phyloP scores from a whole-genome alignment of 2,888 invertebrate species.

The Spilosoma lubricipeda region DNA sequence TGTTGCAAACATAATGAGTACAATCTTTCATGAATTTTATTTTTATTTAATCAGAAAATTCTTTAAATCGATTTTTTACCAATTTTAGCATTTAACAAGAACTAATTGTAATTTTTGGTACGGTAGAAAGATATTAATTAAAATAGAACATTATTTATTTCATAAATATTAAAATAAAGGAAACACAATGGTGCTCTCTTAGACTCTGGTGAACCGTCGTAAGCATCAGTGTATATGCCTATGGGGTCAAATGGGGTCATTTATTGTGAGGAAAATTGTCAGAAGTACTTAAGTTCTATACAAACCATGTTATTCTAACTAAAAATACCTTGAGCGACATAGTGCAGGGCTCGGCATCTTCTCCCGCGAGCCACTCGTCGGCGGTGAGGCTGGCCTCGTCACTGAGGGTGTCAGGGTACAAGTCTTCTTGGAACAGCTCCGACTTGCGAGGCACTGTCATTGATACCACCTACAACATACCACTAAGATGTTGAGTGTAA shows the following conservation, averaged over 20 bases:
- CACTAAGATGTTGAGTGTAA: not conserved
- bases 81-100: no score
- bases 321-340: constrained; percentile 93
- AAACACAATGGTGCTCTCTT: not conserved
- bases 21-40: no score
- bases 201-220: not conserved
- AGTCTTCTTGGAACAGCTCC: constrained; percentile 98
- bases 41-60: no score
- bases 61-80: no score
- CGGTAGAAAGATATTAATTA: no score
- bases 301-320: not conserved
- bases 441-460: constrained; percentile 99
- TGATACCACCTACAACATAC: constrained; percentile 89
- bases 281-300: not conserved
- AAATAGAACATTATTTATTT: not conserved
- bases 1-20: no score
- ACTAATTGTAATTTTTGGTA: no score
- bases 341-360: constrained; percentile 95
- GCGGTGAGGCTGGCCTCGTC: constrained; percentile 95
- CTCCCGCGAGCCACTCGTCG: constrained; percentile 96
- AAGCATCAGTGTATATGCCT: not conserved
- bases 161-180: not conserved
- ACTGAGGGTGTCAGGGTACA: constrained; percentile 98
- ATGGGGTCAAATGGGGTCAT: not conserved
- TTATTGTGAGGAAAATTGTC: not conserved